These are phyloP conservation scores for Rhagophthalmus giganteus DNA, from an alignment of 2,888 invertebrate genomes.

Conservation along the genomic window DNA sequence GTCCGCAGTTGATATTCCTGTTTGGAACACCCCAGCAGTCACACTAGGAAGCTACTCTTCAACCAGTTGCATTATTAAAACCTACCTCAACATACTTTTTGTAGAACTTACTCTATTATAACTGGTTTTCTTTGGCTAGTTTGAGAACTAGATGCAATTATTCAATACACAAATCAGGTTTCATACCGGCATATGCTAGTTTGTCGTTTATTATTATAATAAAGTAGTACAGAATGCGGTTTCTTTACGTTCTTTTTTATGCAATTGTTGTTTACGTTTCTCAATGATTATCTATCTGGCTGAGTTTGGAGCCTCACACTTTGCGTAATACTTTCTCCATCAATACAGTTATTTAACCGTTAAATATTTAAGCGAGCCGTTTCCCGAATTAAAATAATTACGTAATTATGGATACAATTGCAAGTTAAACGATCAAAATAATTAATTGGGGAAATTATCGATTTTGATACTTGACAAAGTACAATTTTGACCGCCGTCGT, in stretches of 20 bases:
- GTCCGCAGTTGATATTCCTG: conserved; percentile 39
- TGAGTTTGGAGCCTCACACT: conserved; percentile 3
- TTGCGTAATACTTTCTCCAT: conserved; percentile 9
- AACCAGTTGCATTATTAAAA: conserved; percentile 35
- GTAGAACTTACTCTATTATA: conserved; percentile 41
- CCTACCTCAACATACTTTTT: conserved; percentile 44
- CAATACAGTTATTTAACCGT: conserved; percentile 7
- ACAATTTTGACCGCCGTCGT: too few relatives aligned
- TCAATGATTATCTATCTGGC: conserved; percentile 13
- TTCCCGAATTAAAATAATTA: conserved; percentile 15
- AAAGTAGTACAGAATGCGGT: conserved; percentile 30
- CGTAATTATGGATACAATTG: conserved; percentile 8
- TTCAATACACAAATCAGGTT: conserved; percentile 38
- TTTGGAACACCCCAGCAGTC: conserved; percentile 36
- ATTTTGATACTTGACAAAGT: too few relatives aligned
- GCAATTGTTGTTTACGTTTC: conserved; percentile 19
- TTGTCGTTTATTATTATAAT: conserved; percentile 37
- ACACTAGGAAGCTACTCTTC: conserved; percentile 33
- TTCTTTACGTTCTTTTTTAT: conserved; percentile 16
- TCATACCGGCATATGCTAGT: conserved; percentile 34
- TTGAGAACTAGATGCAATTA: conserved; percentile 41
- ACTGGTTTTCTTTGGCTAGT: conserved; percentile 41
- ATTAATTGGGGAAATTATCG: conserved; percentile 7
- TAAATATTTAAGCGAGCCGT: conserved; percentile 1
- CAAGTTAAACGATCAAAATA: neutral